Evolutionary conservation across 1,140 invertebrate genomes (phyloP), one percentile per base, ranked within the genome.

Genomic region (Lineus longissimus): DNA sequence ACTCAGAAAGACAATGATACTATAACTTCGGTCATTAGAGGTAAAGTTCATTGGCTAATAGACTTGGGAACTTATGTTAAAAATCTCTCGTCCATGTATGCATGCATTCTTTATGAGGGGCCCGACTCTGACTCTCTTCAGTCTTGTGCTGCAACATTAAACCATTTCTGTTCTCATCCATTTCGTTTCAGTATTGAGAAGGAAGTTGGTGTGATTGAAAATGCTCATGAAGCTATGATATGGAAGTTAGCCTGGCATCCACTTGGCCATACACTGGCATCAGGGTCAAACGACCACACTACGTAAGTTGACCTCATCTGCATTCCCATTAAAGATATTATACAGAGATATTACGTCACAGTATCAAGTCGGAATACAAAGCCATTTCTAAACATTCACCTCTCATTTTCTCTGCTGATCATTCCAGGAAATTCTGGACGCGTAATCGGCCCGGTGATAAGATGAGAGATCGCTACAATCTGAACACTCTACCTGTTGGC

Each of bases 231-330:
- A 80, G 97, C 94, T 73, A 98, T 98, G 76, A 94, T 99, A 0
- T 99, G 97, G 97, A 93, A 94, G 17, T 83, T 99, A 67, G 93
- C 94, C 23, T 99, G 97, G 97, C 97, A 99, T 86, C 97, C 97
- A 0, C 80, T 99, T 4, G 97, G 97, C 6, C 97, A 99, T 78
- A 98, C 99, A 70, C 83, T 99, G 1, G 97, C 94, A 74, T 97
- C 95, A 2, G 95, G 96, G 4, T 97, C 95, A 25, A 98, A 98
- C 83, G 96, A 98, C 84, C 95, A 98, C 73, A 94, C 94, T 2
- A 95, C 84, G 82, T 84, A 73, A 70, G 76, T 75, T 51, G 13
- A n/a, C 33, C n/a, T n/a, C n/a, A n/a, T n/a, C n/a, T n/a, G n/a
- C n/a, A n/a, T n/a, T n/a, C n/a, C n/a, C n/a, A n/a, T n/a, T n/a